Conservation (phyloP, 1,140 invertebrate species). For the Anastrepha ludens region DNA sequence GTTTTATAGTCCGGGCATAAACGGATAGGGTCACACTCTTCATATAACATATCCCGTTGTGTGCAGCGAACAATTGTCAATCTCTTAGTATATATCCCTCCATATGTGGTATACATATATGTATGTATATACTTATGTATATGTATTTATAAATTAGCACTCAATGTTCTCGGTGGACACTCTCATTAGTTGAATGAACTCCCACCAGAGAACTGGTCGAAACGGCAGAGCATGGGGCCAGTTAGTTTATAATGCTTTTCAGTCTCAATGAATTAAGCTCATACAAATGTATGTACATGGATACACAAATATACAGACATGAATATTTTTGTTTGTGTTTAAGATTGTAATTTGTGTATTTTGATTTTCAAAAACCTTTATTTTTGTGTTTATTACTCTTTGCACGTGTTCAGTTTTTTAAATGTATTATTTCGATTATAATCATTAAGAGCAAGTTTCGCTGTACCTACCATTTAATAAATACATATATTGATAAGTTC, state of each 20-base stretch:
- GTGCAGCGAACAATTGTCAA: too few species aligned
- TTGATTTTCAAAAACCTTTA: not conserved
- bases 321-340: not conserved
- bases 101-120: too few species aligned
- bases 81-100: too few species aligned
- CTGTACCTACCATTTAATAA: not conserved
- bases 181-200: conserved; percentile 19
- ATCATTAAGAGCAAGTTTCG: not conserved
- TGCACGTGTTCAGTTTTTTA: not conserved
- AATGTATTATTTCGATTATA: not conserved
- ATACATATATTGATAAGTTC: not conserved
- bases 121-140: not conserved
- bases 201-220: conserved; percentile 29
- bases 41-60: too few species aligned
- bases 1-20: too few species aligned
- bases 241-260: not conserved
- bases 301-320: too few species aligned
- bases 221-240: not conserved
- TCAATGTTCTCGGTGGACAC: not conserved
- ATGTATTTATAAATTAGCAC: not conserved
- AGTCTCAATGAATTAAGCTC: conserved; percentile 1
- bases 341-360: not conserved
- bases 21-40: too few species aligned
- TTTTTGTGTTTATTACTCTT: conserved; percentile 21
- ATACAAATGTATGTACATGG: not conserved